Conservation (phyloP, 1,140 invertebrate species). For the Drosophila orena region DNA sequence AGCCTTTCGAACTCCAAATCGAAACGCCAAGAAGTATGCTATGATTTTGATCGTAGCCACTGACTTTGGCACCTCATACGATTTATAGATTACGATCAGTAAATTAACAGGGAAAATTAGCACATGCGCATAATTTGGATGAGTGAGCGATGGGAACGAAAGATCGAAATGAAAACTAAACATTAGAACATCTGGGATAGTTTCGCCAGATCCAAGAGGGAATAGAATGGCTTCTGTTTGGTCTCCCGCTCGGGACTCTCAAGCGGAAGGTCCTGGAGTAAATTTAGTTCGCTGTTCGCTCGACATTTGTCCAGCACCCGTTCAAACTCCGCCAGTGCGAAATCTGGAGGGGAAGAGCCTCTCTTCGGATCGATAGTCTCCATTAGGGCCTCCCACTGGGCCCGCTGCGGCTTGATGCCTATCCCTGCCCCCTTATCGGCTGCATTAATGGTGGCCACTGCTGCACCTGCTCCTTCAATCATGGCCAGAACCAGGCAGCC, state of each 20-base stretch:
- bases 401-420: neutral
- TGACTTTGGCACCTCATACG: no score
- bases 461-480: slow-evolving; percentile 64
- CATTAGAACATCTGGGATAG: slow-evolving; percentile 48
- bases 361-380: neutral
- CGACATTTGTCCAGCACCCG: slow-evolving; percentile 52
- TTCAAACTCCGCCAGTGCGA: slow-evolving; percentile 36
- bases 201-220: slow-evolving; percentile 57
- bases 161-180: neutral
- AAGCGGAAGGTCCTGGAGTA: no score
- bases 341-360: neutral
- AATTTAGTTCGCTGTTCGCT: neutral
- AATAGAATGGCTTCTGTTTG: slow-evolving; percentile 10
- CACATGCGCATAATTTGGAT: slow-evolving; percentile 49
- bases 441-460: slow-evolving; percentile 68
- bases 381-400: slow-evolving; percentile 47
- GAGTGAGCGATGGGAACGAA: neutral
- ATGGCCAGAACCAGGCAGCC: slow-evolving; percentile 65
- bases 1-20: neutral
- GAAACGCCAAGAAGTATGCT: neutral
- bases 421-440: slow-evolving; percentile 2
- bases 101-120: neutral
- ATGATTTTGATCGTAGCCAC: neutral
- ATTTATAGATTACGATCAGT: neutral
- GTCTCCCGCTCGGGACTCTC: neutral